Evolutionary conservation across 1,140 invertebrate species (phyloP), one percentile per base, ranked within the genome.

Genomic region (Phenacoccus solenopsis): DNA sequence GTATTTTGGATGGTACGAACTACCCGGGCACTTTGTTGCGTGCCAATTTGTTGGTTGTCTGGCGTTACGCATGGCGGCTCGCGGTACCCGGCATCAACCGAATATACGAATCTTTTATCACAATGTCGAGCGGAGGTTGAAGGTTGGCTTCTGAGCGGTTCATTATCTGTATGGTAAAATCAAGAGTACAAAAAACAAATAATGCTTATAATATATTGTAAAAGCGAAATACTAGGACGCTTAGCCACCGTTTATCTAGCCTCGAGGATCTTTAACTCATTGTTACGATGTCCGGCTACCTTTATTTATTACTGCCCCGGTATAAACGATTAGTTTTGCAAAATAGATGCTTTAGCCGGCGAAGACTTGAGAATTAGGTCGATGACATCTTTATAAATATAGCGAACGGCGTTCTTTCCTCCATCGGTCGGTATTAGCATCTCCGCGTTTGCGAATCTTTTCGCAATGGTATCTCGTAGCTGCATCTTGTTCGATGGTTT

Each of bases 171-270:
- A 64, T 27, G 59, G n/a, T 64, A 64, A 64, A 64, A 64, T 64
- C 59, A 64, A 64, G 25, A 64, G 59, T 64, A 64, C 59, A 64
- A 64, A 64, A 64, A 64, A 64, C 59, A 64, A 64, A 64, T 64
- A 64, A 64, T 64, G 59, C 59, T 64, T 64, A 64, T 64, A 64
- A 64, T 64, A 64, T 64, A 64, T 64, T 64, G 59, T 64, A 64
- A 64, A 38, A 64, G 59, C 22, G 59, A 64, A 64, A 64, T 64
- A n/a, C n/a, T n/a, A 64, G 22, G 59, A 64, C 59, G 59, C 59
- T 64, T 64, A 64, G 59, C 59, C 59, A 64, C 59, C 20, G 59
- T 64, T 64, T 64, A 64, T 64, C 59, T 64, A 64, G 59, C 25
- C 59, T 64, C 59, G 59, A 64, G 25, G 59, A 64, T 64, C 59